These are phyloP conservation scores for Physocephala rufipes DNA, from an alignment of 2,888 invertebrate genomes.

Conservation along the genomic window DNA sequence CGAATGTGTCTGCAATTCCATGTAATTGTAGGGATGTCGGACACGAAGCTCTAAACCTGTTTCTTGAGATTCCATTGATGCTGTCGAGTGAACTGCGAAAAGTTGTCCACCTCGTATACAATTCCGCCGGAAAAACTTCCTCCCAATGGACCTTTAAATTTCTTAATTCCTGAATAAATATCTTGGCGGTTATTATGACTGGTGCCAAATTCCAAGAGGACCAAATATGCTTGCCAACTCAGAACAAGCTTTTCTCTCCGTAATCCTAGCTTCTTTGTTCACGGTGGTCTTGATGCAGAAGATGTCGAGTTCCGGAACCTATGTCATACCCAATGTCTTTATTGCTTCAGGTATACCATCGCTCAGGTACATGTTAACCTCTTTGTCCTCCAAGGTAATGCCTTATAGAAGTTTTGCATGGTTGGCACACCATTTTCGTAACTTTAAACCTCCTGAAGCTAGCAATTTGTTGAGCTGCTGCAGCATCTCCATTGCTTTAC, in stretches of 20 bases:
- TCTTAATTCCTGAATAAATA: not conserved
- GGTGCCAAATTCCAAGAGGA: no score
- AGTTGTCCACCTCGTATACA: not conserved
- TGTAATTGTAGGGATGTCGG: not conserved
- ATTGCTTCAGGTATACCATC: not conserved
- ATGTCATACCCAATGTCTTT: constrained; percentile 4
- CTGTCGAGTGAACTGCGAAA: not conserved
- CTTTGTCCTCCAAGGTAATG: not conserved
- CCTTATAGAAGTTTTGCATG: no score
- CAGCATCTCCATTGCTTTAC: not conserved
- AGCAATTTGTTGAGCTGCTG: not conserved
- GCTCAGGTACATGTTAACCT: not conserved
- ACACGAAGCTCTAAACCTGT: not conserved
- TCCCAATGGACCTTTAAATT: not conserved
- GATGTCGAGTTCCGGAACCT: not conserved
- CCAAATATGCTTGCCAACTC: no score
- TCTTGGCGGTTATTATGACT: constrained; percentile 11
- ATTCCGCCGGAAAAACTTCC: not conserved
- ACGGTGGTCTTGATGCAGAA: no score
- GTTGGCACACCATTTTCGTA: constrained; percentile 13
- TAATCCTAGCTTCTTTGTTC: no score
- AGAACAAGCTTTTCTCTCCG: no score
- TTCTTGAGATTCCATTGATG: not conserved
- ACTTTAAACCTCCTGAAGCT: not conserved
- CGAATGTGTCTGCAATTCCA: not conserved